Evolutionary conservation across 1,140 invertebrate genomes (phyloP), one percentile per base, ranked within the genome.

Genomic region (Penaeus indicus): DNA sequence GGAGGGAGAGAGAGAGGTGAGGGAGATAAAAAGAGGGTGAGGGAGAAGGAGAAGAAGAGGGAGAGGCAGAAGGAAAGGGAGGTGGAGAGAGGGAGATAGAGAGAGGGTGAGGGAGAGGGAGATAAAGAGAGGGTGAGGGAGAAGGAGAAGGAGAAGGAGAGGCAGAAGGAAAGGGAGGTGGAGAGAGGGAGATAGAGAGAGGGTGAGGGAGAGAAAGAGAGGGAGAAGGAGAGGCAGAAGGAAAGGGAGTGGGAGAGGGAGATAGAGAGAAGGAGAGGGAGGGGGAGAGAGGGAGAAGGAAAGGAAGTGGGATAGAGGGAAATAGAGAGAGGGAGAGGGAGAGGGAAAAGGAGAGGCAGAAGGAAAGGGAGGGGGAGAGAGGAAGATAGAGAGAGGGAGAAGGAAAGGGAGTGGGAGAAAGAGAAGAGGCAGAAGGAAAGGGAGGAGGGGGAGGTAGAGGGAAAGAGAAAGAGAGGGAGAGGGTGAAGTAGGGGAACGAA

Each of bases 251-350:
- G 80, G 62, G 60, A 63, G 25, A 27, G 80, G 61, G 25, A 27
- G 54, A 62, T 60, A 27, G 54, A 62, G 7, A 27, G 7, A 25
- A 25, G 10, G 2, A 2, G 19, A 75, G 69, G 8, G 25, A 32
- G 69, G 27, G 69, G 27, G 69, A 32, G 25, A 75, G 80, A 63
- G 80, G 60, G 80, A 82, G 80, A 82, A 47, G 62, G n/a, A 82
- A 60, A 63, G 80, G 38, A 61, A 82, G 22, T 21, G 60, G 61
- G 19, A 63, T n/a, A 61, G 27, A 32, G 19, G 60, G 42, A 80
- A 42, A n/a, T 42, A 80, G 78, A 80, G 78, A 60, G 42, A 80
- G 78, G 42, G 77, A 13, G 18, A 38, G 38, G 1, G 42, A 7
- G 7, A 42, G 38, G 25, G 77, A 16, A 1, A 42, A 19, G 2